Evolutionary conservation across 2,888 invertebrate genomes (phyloP).

Genomic region (Drosophila histrio): DNA sequence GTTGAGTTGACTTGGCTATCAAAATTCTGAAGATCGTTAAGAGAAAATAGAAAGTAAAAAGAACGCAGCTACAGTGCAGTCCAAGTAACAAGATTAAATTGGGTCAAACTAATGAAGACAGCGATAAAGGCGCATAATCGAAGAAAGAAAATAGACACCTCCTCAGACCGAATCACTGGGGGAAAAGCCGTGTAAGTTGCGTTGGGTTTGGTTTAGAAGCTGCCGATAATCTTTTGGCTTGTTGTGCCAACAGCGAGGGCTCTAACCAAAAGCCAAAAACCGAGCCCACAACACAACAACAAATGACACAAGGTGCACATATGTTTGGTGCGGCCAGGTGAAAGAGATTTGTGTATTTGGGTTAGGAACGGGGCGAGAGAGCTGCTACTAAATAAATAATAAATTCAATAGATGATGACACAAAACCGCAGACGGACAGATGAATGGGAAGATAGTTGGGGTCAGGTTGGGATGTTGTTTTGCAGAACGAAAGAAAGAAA

Average conservation of each 20-base stretch:
- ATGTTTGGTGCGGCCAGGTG: slow-evolving; percentile 37
- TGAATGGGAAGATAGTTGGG: slow-evolving; percentile 10
- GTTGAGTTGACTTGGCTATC: slow-evolving; percentile 16
- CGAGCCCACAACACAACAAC: slow-evolving; percentile 28
- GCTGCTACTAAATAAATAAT: slow-evolving; percentile 36
- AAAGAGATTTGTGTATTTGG: slow-evolving; percentile 67
- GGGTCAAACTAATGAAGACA: slow-evolving; percentile 73
- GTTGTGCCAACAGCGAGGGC: slow-evolving; percentile 52
- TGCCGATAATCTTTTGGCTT: slow-evolving; percentile 58
- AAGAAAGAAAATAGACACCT: slow-evolving; percentile 28
- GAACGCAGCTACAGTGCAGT: slow-evolving; percentile 33
- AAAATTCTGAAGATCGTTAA: slow-evolving; percentile 59
- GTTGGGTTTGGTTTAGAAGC: slow-evolving; percentile 23
- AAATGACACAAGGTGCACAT: slow-evolving; percentile 72
- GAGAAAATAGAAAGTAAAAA: slow-evolving; percentile 76
- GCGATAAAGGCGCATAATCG: slow-evolving; percentile 64
- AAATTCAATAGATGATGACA: slow-evolving; percentile 62
- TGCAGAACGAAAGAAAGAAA: slow-evolving; percentile 57
- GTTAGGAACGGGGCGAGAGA: slow-evolving; percentile 56
- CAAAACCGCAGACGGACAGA: slow-evolving; percentile 44
- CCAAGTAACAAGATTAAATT: slow-evolving; percentile 44
- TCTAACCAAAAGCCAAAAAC: slow-evolving; percentile 24
- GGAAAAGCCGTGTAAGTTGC: slow-evolving; percentile 15
- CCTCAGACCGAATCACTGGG: slow-evolving; percentile 1
- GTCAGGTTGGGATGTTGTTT: slow-evolving; percentile 8